These are phyloP conservation scores for Corydoras maculifer DNA, from an alignment of 2,113 vertebrate species.

Conservation along the genomic window DNA sequence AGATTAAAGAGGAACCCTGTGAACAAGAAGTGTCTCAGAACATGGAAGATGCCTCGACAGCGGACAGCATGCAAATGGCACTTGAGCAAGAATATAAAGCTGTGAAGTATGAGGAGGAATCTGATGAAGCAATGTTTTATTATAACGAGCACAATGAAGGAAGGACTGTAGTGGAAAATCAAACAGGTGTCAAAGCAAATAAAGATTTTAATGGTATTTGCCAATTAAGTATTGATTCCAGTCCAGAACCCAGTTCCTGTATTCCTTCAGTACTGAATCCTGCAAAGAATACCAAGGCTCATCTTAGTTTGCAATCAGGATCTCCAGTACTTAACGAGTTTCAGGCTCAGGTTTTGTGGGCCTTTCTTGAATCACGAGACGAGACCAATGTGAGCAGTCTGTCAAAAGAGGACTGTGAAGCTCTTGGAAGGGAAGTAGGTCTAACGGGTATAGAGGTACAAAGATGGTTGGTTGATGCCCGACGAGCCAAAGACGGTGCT, in stretches of 20 bases:
- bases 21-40: conserved; percentile 24
- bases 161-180: background rate
- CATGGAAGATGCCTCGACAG: conserved; percentile 21
- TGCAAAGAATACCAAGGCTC: conserved; percentile 47
- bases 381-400: conserved; percentile 63
- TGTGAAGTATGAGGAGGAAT: conserved; percentile 44
- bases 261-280: conserved; percentile 40
- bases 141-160: background rate
- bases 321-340: conserved; percentile 63
- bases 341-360: conserved; percentile 67
- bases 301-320: conserved; percentile 39
- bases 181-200: background rate
- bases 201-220: no score
- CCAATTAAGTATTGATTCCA: no score
- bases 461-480: conserved; percentile 59
- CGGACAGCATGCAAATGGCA: conserved; percentile 33
- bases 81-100: conserved; percentile 29
- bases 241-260: conserved; percentile 46
- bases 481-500: conserved; percentile 51
- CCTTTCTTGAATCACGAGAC: conserved; percentile 67
- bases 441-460: conserved; percentile 63
- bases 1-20: conserved; percentile 26
- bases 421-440: conserved; percentile 65
- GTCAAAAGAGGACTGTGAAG: conserved; percentile 67
- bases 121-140: conserved; percentile 20